Evolutionary conservation across 2,797 vertebrate species (phyloP), one percentile per base, ranked within the genome.

Genomic region (Limnodromus scolopaceus): DNA sequence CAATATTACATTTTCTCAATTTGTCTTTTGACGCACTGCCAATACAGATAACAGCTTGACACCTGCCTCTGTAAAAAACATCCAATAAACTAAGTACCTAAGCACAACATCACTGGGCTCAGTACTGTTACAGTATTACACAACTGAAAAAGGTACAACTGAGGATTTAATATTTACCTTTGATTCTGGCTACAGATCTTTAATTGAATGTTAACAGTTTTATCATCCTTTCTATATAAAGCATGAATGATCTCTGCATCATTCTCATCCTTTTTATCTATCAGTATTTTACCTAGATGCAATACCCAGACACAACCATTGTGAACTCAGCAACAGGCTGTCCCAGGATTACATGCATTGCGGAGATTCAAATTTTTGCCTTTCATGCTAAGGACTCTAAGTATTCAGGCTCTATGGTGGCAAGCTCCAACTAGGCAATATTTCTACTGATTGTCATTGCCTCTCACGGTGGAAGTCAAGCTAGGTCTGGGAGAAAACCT

Each of bases 401-500:
- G 13, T 36, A 70, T 30, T 80, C 25, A 13, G 14, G 1, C 36
- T 65, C 3, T 61, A 20, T 13, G 4, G 19, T 23, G 3, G 27
- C 43, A 85, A 76, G 38, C 6, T 84, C 43, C 43, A 70, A 14
- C 2, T 6, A 53, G 10, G 17, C 41, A 92, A 51, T 6, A 55
- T 14, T 16, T 60, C 36, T 48, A 55, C 2, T 10, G 0, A 55
- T 48, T 8, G 8, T 23, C 45, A 53, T 6, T 75, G 16, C 20
- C 19, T 32, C 63, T 68, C 19, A 71, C 4, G 30, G 14, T 10
- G 6, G 32, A 91, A 61, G 10, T 30, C 16, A 78, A 75, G 6
- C 4, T 41, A 34, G 4, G 78, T 24, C 5, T 3, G 0, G 1
- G 11, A 80, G 4, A 71, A 83, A 75, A 45, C 1, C 4, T 28